Percentiles rank a stretch among this genome's conserved stretches.
These are phyloP conservation scores for Onychostoma macrolepis DNA, from an alignment of 2,113 vertebrate species.

Conservation along the genomic window DNA sequence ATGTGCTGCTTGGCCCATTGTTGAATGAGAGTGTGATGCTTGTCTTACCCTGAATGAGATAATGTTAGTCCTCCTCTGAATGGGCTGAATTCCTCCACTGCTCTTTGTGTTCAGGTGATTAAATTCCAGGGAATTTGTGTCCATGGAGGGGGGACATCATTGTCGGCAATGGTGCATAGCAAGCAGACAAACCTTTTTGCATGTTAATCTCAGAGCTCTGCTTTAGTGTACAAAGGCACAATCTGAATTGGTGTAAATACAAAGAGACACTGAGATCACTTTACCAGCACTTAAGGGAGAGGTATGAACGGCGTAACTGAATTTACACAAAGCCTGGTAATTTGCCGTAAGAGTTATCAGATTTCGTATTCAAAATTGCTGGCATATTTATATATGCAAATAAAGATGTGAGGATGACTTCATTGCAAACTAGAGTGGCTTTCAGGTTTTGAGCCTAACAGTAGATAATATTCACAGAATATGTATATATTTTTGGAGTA, in stretches of 20 bases:
- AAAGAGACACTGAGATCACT: neutral
- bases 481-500: neutral
- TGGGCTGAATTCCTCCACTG: conserved; percentile 61
- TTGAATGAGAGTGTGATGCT: conserved; percentile 73
- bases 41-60: conserved; percentile 75
- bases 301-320: neutral
- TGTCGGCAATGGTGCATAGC: conserved; percentile 69
- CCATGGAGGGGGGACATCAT: conserved; percentile 65
- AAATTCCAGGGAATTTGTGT: conserved; percentile 69
- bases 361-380: conserved; percentile 10
- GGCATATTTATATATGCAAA: no score
- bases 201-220: conserved; percentile 70
- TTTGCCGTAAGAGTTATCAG: neutral
- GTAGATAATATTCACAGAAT: neutral
- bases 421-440: neutral
- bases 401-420: conserved; percentile 9
- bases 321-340: neutral
- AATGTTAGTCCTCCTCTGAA: conserved; percentile 72
- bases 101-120: conserved; percentile 72
- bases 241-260: conserved; percentile 4
- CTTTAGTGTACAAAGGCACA: conserved; percentile 50
- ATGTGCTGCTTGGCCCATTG: conserved; percentile 64
- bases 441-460: neutral
- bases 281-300: conserved; percentile 18
- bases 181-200: conserved; percentile 68